Percentiles rank a stretch among this genome's conserved stretches.
Conservation (phyloP, 2,888 invertebrate species). For the Polyommatus iphigenia region DNA sequence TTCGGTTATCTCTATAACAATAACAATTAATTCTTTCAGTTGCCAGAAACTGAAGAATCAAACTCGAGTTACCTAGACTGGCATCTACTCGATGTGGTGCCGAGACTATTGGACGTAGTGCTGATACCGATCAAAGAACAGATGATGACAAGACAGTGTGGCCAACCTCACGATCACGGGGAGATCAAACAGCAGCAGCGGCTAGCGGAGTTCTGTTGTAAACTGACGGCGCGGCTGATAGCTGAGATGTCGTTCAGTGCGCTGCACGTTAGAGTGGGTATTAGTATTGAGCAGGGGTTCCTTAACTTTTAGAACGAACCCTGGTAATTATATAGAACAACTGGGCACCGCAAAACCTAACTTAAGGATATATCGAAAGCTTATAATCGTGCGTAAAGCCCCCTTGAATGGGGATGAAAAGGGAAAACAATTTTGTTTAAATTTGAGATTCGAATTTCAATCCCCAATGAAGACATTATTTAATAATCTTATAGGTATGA, state of each 20-base stretch:
- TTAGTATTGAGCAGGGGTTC: neutral
- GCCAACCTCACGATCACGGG: constrained; percentile 68
- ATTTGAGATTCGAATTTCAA: too few species aligned
- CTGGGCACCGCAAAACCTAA: too few species aligned
- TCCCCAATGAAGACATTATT: too few species aligned
- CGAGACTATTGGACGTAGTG: constrained; percentile 89
- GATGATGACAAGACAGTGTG: constrained; percentile 73
- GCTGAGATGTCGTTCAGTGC: constrained; percentile 86
- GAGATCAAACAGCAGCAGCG: constrained; percentile 78
- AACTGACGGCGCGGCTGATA: constrained; percentile 89
- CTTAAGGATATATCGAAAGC: too few species aligned
- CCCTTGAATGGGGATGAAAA: too few species aligned
- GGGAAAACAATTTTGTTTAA: too few species aligned
- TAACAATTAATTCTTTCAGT: constrained; percentile 45
- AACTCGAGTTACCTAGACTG: constrained; percentile 69
- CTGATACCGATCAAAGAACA: constrained; percentile 86
- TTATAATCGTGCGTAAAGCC: too few species aligned
- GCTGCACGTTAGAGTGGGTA: constrained; percentile 54
- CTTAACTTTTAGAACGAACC: too few species aligned
- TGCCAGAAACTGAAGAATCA: constrained; percentile 47
- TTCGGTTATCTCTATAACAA: neutral
- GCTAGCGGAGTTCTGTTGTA: constrained; percentile 85
- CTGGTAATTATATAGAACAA: too few species aligned
- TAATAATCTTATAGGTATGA: too few species aligned
- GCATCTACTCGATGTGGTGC: constrained; percentile 90